Conservation (phyloP, 1,140 invertebrate genomes). For the Zaprionus kolodkinae region DNA sequence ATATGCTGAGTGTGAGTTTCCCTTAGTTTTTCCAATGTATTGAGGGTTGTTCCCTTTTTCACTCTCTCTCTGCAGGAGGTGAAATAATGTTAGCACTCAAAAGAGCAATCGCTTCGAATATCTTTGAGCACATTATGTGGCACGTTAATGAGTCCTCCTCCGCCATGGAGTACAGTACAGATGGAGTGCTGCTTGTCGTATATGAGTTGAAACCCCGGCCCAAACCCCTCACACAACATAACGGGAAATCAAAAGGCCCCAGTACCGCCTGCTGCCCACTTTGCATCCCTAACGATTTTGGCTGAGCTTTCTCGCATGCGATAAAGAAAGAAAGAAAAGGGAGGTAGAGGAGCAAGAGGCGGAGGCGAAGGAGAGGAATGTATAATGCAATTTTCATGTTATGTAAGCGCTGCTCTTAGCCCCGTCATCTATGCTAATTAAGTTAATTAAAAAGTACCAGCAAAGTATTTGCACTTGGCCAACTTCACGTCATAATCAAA, state of each 20-base stretch:
- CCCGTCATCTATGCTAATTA: constrained; percentile 80
- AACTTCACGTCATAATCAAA: constrained; percentile 82
- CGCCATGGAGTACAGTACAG: not conserved
- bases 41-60: not conserved
- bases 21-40: not conserved
- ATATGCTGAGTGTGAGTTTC: not conserved
- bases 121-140: constrained; percentile 43
- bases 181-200: not conserved
- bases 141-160: constrained; percentile 36
- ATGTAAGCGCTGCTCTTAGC: constrained; percentile 75
- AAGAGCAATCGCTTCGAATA: constrained; percentile 51
- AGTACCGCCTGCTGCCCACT: not conserved
- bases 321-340: constrained; percentile 12
- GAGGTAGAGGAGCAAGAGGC: too few relatives aligned
- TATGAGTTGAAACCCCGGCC: constrained; percentile 4
- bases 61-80: not conserved
- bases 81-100: constrained; percentile 36
- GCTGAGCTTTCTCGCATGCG: constrained; percentile 28
- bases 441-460: constrained; percentile 82
- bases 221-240: not conserved
- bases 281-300: constrained; percentile 14
- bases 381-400: constrained; percentile 81
- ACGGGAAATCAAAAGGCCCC: constrained; percentile 43
- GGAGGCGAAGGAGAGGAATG: not conserved
- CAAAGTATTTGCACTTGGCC: constrained; percentile 81